These are phyloP conservation scores for Clitarchus hookeri DNA, from an alignment of 2,888 invertebrate genomes.

Conservation along the genomic window DNA sequence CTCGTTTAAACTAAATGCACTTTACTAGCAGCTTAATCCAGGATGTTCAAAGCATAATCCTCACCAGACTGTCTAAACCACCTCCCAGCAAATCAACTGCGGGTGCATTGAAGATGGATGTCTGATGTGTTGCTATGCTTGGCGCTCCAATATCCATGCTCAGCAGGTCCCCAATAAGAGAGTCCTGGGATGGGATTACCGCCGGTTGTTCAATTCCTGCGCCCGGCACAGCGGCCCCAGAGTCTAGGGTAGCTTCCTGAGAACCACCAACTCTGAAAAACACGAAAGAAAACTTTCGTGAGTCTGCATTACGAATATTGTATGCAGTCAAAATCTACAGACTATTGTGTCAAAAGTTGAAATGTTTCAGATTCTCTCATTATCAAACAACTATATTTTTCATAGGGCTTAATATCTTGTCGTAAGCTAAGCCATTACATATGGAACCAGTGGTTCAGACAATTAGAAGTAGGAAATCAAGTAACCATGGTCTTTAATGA, in stretches of 20 bases:
- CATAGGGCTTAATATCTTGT: too few species aligned
- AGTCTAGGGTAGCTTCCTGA: slow-evolving; percentile 45
- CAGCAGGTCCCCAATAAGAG: slow-evolving; percentile 93
- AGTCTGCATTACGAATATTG: too few species aligned
- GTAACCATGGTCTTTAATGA: too few species aligned
- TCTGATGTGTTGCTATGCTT: slow-evolving; percentile 57
- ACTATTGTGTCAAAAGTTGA: too few species aligned
- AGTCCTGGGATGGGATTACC: slow-evolving; percentile 81
- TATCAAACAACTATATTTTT: too few species aligned
- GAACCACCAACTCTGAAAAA: slow-evolving; percentile 44
- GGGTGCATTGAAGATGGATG: slow-evolving; percentile 67
- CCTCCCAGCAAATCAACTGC: slow-evolving; percentile 86
- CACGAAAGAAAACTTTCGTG: background rate
- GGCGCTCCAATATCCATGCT: slow-evolving; percentile 90
- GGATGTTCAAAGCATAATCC: slow-evolving; percentile 44
- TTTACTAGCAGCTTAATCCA: too few species aligned
- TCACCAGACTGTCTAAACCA: slow-evolving; percentile 84
- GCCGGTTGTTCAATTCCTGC: slow-evolving; percentile 50
- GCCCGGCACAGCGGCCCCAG: slow-evolving; percentile 35
- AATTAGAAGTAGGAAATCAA: too few species aligned
- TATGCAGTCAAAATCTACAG: background rate
- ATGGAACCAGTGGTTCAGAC: too few species aligned
- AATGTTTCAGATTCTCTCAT: too few species aligned
- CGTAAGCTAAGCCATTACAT: too few species aligned
- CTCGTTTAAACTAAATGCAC: too few species aligned